A percentile compares a stretch with the other conserved stretches of the same genome.
Evolutionary conservation across 1,140 invertebrate genomes (phyloP).

Genomic region (Semibalanus balanoides): DNA sequence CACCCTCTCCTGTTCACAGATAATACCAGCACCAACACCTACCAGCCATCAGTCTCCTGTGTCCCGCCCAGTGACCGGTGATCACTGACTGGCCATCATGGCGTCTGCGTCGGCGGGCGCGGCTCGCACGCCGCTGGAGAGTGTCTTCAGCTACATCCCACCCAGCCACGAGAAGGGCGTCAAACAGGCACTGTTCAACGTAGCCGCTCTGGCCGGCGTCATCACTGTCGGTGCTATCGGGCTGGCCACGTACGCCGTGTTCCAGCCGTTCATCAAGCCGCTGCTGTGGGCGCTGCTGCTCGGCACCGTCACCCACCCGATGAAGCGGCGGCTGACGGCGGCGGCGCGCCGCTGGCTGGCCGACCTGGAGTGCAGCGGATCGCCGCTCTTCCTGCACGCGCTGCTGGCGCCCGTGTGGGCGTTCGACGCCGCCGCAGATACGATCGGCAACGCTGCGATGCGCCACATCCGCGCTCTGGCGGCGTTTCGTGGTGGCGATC

Average conservation of each 20-base stretch:
- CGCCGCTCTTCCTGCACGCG: neutral
- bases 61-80: no score
- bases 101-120: no score
- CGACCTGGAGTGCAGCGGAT: neutral
- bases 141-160: neutral
- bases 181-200: neutral
- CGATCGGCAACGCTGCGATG: neutral
- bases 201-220: neutral
- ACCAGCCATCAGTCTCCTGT: no score
- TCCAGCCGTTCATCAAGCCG: slow-evolving; percentile 1
- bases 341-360: neutral
- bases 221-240: neutral
- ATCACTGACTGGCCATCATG: no score
- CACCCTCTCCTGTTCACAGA: no score
- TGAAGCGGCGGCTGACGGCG: neutral
- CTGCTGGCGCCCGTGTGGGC: neutral
- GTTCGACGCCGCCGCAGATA: neutral
- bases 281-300: slow-evolving; percentile 4
- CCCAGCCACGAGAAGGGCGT: neutral
- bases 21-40: no score
- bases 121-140: neutral
- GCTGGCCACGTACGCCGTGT: neutral
- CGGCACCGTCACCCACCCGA: neutral
- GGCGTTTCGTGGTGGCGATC: neutral
- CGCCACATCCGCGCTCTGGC: neutral